Percentiles rank a stretch among this genome's conserved stretches.
Evolutionary conservation across 2,797 vertebrate genomes (phyloP).

Genomic region (Danio kyathit): DNA sequence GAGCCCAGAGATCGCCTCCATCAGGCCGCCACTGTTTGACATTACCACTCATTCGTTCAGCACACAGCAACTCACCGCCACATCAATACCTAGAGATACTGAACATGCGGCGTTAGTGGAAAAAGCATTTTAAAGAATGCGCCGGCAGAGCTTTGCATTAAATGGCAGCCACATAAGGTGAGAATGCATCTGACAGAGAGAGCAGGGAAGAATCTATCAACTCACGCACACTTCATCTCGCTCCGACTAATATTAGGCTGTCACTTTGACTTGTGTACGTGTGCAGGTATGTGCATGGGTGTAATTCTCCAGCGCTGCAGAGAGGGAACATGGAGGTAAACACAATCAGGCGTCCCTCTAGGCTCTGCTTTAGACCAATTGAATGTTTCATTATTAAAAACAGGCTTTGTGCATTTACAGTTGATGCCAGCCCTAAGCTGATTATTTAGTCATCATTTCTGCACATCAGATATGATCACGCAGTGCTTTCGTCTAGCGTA

Average conservation of each 20-base stretch:
- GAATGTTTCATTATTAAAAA: constrained; percentile 63
- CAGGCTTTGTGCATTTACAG: constrained; percentile 64
- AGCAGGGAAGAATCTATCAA: constrained; percentile 47
- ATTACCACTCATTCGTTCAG: constrained; percentile 32
- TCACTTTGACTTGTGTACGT: constrained; percentile 40
- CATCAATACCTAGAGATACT: constrained; percentile 21
- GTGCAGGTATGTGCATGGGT: constrained; percentile 20
- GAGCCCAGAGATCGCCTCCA: constrained; percentile 9
- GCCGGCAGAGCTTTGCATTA: constrained; percentile 18
- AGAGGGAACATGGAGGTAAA: constrained; percentile 32
- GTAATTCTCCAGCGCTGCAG: constrained; percentile 2
- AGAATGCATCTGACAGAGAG: constrained; percentile 49
- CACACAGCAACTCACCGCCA: not conserved
- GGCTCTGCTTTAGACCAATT: constrained; percentile 63
- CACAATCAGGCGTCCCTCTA: constrained; percentile 53
- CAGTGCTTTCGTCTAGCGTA: constrained; percentile 54
- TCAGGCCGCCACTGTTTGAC: constrained; percentile 46
- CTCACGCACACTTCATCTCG: constrained; percentile 28
- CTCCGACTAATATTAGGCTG: constrained; percentile 49
- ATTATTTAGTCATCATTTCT: constrained; percentile 69
- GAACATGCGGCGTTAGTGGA: not conserved
- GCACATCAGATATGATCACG: constrained; percentile 67
- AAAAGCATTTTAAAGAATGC: constrained; percentile 36
- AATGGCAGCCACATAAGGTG: constrained; percentile 23
- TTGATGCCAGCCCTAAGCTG: constrained; percentile 59